Evolutionary conservation across 2,888 invertebrate genomes (phyloP), one percentile per base, ranked within the genome.

Genomic region (Timema cristinae): DNA sequence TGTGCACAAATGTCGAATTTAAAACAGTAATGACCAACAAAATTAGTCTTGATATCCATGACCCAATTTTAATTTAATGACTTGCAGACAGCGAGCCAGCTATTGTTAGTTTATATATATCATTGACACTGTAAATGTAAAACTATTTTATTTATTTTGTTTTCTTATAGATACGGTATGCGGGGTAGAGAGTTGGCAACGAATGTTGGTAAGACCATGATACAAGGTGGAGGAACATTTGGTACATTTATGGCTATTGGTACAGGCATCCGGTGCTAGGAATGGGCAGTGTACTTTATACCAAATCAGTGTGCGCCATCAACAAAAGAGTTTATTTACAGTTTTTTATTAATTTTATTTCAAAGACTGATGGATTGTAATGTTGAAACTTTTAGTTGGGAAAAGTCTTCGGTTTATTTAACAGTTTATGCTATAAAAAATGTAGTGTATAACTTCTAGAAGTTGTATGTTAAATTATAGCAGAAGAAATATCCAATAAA

Each of bases 171-270:
- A 84, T 92, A 92, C 81, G 97, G 98, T 70, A 85, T 96, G 66
- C 86, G 98, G 82, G 97, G 98, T 52, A 86, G 93, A 77, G 98
- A 98, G 83, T 83, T 98, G 70, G 89, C 98, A 67, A 93, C 94
- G 82, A 94, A 91, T 77, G 94, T 98, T 51, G 97, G 97, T 56
- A 98, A 98, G 88, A 92, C 94, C 13, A 97, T 98, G 97, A 78
- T 98, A 67, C 97, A 98, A 85, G 96, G 97, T 76, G 98, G 97
- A 66, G 97, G 97, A 72, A 97, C 98, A 51, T 98, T 98, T 83
- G 98, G 98, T 56, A 95, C 96, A 69, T 98, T 98, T 83, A 96
- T 98, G 95, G 95, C 93, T 50, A 93, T 94, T 76, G 94, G 92
- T 78, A 91, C 91, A 69, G 94, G 92, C 74, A 88, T 94, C 79